Conservation (phyloP, 2,113 vertebrate species). For the Oryzias curvinotus region DNA sequence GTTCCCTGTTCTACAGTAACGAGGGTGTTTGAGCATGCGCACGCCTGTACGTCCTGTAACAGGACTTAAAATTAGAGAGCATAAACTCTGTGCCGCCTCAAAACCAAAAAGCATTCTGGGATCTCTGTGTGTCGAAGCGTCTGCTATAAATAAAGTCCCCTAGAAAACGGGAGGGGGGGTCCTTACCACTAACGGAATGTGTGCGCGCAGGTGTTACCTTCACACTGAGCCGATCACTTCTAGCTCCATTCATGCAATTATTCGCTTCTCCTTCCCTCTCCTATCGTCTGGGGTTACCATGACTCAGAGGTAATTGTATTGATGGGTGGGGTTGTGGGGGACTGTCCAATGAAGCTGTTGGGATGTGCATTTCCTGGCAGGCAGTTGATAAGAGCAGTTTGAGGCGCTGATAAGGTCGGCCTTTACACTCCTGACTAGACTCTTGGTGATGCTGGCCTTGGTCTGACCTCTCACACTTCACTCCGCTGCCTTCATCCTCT, state of each 20-base stretch:
- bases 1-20: slow-evolving; percentile 45
- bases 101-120: slow-evolving; percentile 74
- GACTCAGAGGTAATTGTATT: slow-evolving; percentile 48
- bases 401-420: slow-evolving; percentile 30
- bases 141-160: slow-evolving; percentile 59
- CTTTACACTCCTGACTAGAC: slow-evolving; percentile 22
- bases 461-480: slow-evolving; percentile 30
- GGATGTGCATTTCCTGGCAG: slow-evolving; percentile 58
- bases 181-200: slow-evolving; percentile 49
- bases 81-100: slow-evolving; percentile 53
- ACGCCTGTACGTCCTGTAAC: slow-evolving; percentile 49
- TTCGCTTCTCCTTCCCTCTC: slow-evolving; percentile 25
- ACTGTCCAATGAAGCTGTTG: slow-evolving; percentile 41
- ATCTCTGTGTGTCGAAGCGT: slow-evolving; percentile 58
- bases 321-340: slow-evolving; percentile 53
- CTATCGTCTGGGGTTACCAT: slow-evolving; percentile 28
- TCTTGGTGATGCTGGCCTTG: slow-evolving; percentile 28
- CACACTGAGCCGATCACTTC: slow-evolving; percentile 14
- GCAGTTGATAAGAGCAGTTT: slow-evolving; percentile 37
- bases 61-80: slow-evolving; percentile 76
- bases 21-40: slow-evolving; percentile 7
- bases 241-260: slow-evolving; percentile 2
- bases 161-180: slow-evolving; percentile 59
- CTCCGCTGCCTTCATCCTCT: slow-evolving; percentile 10
- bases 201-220: slow-evolving; percentile 12